Percentiles rank a stretch among this genome's conserved stretches.
phyloP scores from a whole-genome alignment of 2,797 vertebrate species.

The Danio choprae region DNA sequence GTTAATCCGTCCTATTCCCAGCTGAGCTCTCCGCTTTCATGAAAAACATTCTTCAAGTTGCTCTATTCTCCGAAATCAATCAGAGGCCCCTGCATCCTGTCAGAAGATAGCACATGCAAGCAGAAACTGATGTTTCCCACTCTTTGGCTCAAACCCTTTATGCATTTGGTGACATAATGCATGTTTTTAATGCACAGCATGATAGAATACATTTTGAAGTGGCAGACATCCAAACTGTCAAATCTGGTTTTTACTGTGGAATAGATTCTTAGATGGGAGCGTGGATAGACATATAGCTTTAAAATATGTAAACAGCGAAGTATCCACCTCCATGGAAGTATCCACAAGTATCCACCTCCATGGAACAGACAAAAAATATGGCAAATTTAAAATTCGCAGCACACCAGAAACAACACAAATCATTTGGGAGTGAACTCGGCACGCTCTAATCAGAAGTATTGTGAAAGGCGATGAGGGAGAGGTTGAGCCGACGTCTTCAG shows the following conservation, averaged over 20 bases:
- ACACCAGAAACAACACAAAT: slow-evolving; percentile 33
- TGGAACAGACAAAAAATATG: background rate
- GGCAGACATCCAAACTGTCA: background rate
- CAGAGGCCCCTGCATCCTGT: background rate
- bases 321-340: background rate
- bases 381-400: background rate
- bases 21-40: background rate
- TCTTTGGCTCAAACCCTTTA: background rate
- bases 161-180: background rate
- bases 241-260: slow-evolving; percentile 14
- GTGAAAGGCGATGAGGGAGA: slow-evolving; percentile 43
- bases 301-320: background rate
- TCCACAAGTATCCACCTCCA: background rate
- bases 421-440: slow-evolving; percentile 25
- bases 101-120: background rate
- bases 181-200: background rate
- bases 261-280: background rate
- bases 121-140: slow-evolving; percentile 8
- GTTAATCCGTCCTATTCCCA: slow-evolving; percentile 5
- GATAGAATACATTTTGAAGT: background rate
- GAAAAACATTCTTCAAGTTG: slow-evolving; percentile 21
- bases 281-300: background rate
- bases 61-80: slow-evolving; percentile 19
- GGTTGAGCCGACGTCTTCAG: slow-evolving; percentile 3
- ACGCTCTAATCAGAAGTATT: background rate